Percentiles rank a stretch among this genome's conserved stretches.
Evolutionary conservation across 2,113 vertebrate species (phyloP).

Genomic region (Synchiropus splendidus): DNA sequence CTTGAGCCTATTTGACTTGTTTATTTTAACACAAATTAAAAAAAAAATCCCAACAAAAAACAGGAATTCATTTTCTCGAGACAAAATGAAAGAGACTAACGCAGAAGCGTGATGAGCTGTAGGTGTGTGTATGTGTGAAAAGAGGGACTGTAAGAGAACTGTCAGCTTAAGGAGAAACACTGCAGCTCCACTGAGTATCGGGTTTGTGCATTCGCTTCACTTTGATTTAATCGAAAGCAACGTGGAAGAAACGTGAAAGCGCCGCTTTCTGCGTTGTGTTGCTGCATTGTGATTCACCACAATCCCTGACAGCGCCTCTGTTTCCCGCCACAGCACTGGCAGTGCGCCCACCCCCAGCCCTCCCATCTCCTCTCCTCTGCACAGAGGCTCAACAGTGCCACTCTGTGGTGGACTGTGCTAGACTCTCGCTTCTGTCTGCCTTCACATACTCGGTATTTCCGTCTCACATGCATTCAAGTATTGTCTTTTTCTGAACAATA

Average conservation of each 20-base stretch:
- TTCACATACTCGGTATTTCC: no score
- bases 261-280: slow-evolving; percentile 41
- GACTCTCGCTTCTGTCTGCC: no score
- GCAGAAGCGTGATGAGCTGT: no score
- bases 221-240: slow-evolving; percentile 17
- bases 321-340: slow-evolving; percentile 26
- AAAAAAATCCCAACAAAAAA: no score
- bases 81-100: slow-evolving; percentile 2
- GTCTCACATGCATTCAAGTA: no score
- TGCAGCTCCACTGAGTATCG: slow-evolving; percentile 8
- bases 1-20: slow-evolving; percentile 15
- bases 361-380: background rate
- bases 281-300: slow-evolving; percentile 42
- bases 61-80: background rate
- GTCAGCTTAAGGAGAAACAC: slow-evolving; percentile 10
- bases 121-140: background rate
- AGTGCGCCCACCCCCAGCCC: slow-evolving; percentile 5
- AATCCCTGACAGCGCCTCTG: slow-evolving; percentile 26
- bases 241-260: slow-evolving; percentile 7
- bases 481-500: no score
- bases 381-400: slow-evolving; percentile 38
- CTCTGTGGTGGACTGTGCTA: slow-evolving; percentile 25
- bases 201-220: slow-evolving; percentile 6
- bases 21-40: slow-evolving; percentile 6
- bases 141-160: background rate